A percentile compares a stretch with the other conserved stretches of the same genome.
Conservation (phyloP, 2,888 invertebrate species). For the Tridacna crocea region DNA sequence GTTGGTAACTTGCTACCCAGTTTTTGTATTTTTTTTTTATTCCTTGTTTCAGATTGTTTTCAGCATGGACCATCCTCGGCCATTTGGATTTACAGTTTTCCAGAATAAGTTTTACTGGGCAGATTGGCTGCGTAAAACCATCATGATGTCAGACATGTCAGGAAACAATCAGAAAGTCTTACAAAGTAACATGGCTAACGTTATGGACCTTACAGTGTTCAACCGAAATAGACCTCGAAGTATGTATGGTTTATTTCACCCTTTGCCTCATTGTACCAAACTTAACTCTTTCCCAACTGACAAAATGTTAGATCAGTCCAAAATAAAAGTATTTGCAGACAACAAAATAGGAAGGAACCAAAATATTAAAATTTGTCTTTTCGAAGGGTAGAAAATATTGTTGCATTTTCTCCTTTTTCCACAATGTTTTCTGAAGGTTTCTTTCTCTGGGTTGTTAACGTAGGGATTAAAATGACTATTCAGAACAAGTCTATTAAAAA, state of each 20-base stretch:
- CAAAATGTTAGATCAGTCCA: neutral
- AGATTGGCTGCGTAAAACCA: slow-evolving; percentile 94
- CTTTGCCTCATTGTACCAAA: neutral
- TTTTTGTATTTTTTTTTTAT: too few relatives aligned
- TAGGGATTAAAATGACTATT: too few relatives aligned
- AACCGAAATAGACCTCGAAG: slow-evolving; percentile 83
- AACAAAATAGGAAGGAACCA: neutral
- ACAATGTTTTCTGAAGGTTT: too few relatives aligned
- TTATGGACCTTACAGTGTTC: slow-evolving; percentile 92
- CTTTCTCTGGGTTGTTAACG: too few relatives aligned
- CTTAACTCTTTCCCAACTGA: neutral
- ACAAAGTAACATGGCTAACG: slow-evolving; percentile 92
- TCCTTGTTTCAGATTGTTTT: slow-evolving; percentile 59
- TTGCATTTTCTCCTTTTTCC: too few relatives aligned
- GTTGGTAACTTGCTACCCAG: too few relatives aligned
- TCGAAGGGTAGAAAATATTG: too few relatives aligned
- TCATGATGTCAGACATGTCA: slow-evolving; percentile 90
- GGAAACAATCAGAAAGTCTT: slow-evolving; percentile 85
- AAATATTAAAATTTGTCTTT: too few relatives aligned
- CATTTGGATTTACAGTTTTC: slow-evolving; percentile 94
- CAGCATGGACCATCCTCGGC: slow-evolving; percentile 92
- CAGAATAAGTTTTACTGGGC: slow-evolving; percentile 97
- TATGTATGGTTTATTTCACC: slow-evolving; percentile 46
- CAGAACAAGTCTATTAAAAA: too few relatives aligned
- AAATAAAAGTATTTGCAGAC: too few relatives aligned